A percentile compares a stretch with the other conserved stretches of the same genome.
phyloP scores from a whole-genome alignment of 2,797 vertebrate genomes.

The Pipistrellus kuhlii region DNA sequence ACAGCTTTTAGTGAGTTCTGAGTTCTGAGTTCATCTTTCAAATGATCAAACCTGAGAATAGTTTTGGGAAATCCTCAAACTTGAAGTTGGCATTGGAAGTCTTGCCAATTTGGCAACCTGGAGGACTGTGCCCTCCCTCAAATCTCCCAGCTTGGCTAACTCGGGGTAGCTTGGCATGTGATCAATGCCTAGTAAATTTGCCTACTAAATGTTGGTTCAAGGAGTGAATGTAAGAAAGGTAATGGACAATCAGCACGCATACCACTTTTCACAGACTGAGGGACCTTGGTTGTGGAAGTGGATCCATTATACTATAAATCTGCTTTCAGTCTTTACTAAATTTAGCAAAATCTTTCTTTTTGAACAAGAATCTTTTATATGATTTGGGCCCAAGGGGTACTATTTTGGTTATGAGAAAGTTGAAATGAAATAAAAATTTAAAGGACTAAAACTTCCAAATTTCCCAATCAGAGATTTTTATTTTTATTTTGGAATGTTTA shows the following conservation, averaged over 20 bases:
- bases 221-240: not conserved
- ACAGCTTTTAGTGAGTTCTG: not conserved
- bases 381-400: not conserved
- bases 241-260: not conserved
- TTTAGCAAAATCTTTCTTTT: not conserved
- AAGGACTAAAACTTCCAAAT: slow-evolving; percentile 22
- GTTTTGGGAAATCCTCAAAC: not conserved
- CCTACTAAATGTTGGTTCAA: not conserved
- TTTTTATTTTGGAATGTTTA: not conserved
- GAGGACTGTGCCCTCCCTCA: not conserved
- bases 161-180: not conserved
- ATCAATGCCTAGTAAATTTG: not conserved
- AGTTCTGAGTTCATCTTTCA: not conserved
- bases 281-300: not conserved
- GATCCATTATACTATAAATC: not conserved
- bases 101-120: not conserved
- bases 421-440: not conserved
- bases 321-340: slow-evolving; percentile 25
- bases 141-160: not conserved
- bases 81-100: not conserved
- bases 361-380: not conserved
- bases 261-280: not conserved
- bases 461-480: not conserved
- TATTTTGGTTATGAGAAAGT: slow-evolving; percentile 38
- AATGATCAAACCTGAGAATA: not conserved